A percentile compares a stretch with the other conserved stretches of the same genome.
Conservation (phyloP, 2,113 vertebrate genomes). For the Tachycineta bicolor region DNA sequence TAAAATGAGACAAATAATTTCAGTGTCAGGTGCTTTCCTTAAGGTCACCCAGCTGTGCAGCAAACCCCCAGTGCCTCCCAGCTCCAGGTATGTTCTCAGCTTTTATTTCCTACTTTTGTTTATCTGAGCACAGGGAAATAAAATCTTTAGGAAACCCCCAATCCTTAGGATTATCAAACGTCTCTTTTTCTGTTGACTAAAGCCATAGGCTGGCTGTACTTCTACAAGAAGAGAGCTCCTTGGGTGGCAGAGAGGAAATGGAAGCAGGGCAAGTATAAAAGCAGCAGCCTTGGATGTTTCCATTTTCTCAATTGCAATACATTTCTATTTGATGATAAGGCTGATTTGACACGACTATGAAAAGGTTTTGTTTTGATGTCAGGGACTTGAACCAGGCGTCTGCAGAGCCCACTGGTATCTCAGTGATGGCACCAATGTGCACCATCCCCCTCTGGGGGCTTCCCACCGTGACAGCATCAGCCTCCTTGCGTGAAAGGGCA, state of each 20-base stretch:
- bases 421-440: not conserved
- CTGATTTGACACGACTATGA: accelerated
- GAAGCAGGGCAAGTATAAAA: not conserved
- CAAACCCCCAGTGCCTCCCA: not conserved
- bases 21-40: not conserved
- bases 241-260: not conserved
- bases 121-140: not conserved
- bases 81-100: not conserved
- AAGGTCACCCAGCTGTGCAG: not conserved
- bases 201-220: not conserved
- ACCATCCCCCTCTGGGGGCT: not conserved
- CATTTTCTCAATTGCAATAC: not conserved
- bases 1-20: conserved; percentile 62
- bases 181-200: not conserved
- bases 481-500: not conserved
- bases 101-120: not conserved
- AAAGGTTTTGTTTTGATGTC: not conserved
- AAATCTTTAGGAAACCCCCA: not conserved
- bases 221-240: not conserved
- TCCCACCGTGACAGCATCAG: not conserved
- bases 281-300: not conserved
- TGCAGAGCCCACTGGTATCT: not conserved
- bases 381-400: not conserved
- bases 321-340: not conserved
- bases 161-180: not conserved